A percentile compares a stretch with the other conserved stretches of the same genome.
Evolutionary conservation across 2,797 vertebrate species (phyloP).

Genomic region (Emydoidea blandingii): DNA sequence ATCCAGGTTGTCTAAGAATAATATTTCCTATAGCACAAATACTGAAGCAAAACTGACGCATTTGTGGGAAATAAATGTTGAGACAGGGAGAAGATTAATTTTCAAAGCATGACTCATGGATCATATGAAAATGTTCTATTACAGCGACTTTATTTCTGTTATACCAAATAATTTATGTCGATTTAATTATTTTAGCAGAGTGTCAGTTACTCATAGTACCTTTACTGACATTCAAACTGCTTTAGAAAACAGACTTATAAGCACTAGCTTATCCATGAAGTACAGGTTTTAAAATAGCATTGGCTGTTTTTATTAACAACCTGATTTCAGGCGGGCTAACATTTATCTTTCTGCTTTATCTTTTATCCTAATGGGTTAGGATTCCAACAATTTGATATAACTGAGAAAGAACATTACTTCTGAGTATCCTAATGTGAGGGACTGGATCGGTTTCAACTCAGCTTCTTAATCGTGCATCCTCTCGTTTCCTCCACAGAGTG

Average conservation of each 20-base stretch:
- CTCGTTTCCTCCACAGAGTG: not conserved
- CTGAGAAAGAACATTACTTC: not conserved
- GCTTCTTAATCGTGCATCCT: not conserved
- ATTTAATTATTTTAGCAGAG: constrained; percentile 42
- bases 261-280: not conserved
- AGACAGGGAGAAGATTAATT: constrained; percentile 10
- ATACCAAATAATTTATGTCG: not conserved
- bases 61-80: not conserved
- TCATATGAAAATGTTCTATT: rapidly evolving
- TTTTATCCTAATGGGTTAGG: not conserved
- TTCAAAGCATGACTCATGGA: constrained; percentile 6
- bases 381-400: not conserved
- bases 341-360: not conserved
- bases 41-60: not conserved
- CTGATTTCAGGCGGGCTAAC: not conserved
- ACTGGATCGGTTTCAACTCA: not conserved
- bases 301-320: not conserved
- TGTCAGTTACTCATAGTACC: not conserved
- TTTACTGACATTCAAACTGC: not conserved
- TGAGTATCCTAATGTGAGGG: not conserved
- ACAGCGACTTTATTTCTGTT: constrained; percentile 21
- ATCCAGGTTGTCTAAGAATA: not conserved
- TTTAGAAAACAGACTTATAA: not conserved
- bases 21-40: not conserved
- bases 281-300: not conserved